phyloP scores from a whole-genome alignment of 2,797 vertebrate genomes.

The Dendrocincla fuliginosa region DNA sequence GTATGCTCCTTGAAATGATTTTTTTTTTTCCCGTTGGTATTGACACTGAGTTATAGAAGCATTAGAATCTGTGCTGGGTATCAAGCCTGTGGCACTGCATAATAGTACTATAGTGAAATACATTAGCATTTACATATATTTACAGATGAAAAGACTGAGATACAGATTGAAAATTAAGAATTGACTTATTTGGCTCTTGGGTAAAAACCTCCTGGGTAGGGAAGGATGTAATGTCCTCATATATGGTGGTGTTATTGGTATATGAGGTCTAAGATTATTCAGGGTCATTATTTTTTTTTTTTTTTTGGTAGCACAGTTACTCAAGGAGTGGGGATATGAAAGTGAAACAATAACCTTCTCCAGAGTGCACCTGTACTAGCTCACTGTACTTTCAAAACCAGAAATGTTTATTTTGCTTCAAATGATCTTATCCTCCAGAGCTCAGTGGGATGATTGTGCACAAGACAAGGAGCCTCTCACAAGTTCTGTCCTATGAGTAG shows the following conservation, averaged over 20 bases:
- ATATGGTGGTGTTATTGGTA: neutral
- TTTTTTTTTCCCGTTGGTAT: neutral
- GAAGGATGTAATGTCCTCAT: neutral
- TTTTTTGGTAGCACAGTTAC: neutral
- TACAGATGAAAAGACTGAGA: neutral
- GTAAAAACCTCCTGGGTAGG: neutral
- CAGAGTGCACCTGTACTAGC: neutral
- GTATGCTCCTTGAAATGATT: neutral
- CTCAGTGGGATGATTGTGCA: neutral
- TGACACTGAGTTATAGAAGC: neutral
- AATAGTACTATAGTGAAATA: neutral
- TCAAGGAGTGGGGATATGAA: neutral
- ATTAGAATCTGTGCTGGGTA: neutral
- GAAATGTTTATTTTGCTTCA: neutral
- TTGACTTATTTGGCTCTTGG: neutral
- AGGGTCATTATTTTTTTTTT: neutral
- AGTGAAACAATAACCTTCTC: neutral
- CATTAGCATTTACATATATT: neutral
- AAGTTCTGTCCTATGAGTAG: neutral
- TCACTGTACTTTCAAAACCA: neutral
- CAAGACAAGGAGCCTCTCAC: neutral
- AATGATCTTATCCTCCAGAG: neutral
- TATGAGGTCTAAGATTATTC: neutral
- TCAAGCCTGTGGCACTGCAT: neutral
- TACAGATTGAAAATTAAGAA: neutral